These are phyloP conservation scores for Grapholita molesta DNA, from an alignment of 1,140 invertebrate species.

Conservation along the genomic window DNA sequence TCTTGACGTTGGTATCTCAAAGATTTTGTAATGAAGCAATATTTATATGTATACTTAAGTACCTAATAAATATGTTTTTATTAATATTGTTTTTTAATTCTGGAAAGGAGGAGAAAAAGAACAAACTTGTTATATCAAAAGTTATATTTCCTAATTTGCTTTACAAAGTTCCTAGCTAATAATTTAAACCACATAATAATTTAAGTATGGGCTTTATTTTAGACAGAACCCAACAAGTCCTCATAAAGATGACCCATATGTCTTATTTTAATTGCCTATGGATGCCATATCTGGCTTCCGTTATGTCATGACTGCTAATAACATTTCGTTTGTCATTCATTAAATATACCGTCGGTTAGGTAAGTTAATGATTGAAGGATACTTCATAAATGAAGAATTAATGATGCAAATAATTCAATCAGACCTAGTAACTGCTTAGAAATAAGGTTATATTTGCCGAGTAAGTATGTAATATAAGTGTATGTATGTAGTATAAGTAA, in stretches of 20 bases:
- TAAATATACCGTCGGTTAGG: not conserved
- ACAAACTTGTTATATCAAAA: conserved; percentile 10
- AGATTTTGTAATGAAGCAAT: conserved; percentile 10
- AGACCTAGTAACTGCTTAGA: not conserved
- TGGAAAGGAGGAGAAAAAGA: not conserved
- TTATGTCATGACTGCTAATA: not conserved
- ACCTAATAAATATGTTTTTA: conserved; percentile 17
- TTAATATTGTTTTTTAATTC: not conserved
- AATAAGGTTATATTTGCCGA: not conserved
- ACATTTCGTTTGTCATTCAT: not conserved
- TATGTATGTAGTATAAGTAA: not conserved
- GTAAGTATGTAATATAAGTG: not conserved
- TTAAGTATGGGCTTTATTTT: not conserved
- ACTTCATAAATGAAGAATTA: not conserved
- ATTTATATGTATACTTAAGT: conserved; percentile 10
- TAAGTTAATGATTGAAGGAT: not conserved
- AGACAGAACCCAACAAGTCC: not conserved
- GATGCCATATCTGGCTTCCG: not conserved
- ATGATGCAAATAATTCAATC: not conserved
- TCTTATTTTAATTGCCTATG: not conserved
- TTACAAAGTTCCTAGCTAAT: conserved; percentile 17
- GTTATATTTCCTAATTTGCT: conserved; percentile 14
- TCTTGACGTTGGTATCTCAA: not conserved
- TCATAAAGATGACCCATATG: not conserved
- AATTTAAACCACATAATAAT: conserved; percentile 1